A percentile compares a stretch with the other conserved stretches of the same genome.
Evolutionary conservation across 2,888 invertebrate species (phyloP).

Genomic region (Nephrotoma flavescens): DNA sequence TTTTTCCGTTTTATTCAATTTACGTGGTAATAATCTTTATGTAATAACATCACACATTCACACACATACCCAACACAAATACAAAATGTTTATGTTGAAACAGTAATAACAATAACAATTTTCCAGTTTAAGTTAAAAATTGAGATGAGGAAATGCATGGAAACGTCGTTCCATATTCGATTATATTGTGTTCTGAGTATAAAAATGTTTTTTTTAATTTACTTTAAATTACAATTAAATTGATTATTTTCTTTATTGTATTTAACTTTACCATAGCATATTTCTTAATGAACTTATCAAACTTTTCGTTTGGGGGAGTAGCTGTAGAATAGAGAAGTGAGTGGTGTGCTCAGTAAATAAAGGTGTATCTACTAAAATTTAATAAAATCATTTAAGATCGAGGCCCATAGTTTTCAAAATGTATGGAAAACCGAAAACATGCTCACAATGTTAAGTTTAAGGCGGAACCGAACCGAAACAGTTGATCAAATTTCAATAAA

Average conservation of each 20-base stretch:
- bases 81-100: background rate
- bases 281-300: background rate
- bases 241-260: background rate
- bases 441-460: too few species aligned
- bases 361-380: too few species aligned
- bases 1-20: background rate
- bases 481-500: too few species aligned
- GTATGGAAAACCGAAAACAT: too few species aligned
- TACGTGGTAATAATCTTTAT: background rate
- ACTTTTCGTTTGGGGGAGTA: too few species aligned
- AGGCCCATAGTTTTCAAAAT: too few species aligned
- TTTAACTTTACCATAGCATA: background rate
- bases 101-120: background rate
- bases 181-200: background rate
- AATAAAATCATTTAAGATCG: too few species aligned
- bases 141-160: too few species aligned
- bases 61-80: background rate
- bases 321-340: too few species aligned
- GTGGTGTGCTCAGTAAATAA: too few species aligned
- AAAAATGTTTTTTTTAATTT: background rate
- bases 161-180: background rate
- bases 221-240: background rate
- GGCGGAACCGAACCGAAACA: too few species aligned
- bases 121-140: too few species aligned
- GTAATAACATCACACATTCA: background rate